A percentile compares a stretch with the other conserved stretches of the same genome.
Evolutionary conservation across 2,113 vertebrate species (phyloP).

Genomic region (Maccullochella peelii): DNA sequence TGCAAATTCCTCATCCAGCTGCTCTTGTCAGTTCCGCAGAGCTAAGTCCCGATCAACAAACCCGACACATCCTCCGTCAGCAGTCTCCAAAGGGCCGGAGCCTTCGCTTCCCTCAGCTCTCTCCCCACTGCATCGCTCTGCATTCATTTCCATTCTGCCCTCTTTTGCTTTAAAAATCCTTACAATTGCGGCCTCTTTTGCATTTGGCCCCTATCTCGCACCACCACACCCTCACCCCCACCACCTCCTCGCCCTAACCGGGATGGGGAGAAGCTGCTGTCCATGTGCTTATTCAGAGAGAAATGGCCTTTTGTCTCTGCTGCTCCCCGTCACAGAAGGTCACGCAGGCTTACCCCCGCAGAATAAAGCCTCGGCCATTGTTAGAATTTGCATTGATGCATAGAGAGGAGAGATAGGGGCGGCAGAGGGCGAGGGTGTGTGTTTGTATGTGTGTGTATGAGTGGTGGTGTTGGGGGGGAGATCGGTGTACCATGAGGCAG

Average conservation of each 20-base stretch:
- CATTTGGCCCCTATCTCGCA: constrained; percentile 56
- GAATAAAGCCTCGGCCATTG: constrained; percentile 83
- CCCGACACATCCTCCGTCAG: constrained; percentile 51
- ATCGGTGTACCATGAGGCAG: constrained; percentile 56
- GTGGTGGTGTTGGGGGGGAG: constrained; percentile 10
- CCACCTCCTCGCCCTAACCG: constrained; percentile 1
- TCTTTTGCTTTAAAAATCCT: constrained; percentile 65
- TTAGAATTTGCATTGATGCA: constrained; percentile 88
- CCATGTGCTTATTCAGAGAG: constrained; percentile 80
- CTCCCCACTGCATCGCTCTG: constrained; percentile 48
- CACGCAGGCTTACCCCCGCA: constrained; percentile 84
- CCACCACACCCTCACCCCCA: background rate
- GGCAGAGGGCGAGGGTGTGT: constrained; percentile 38
- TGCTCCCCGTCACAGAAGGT: constrained; percentile 83
- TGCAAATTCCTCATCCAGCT: constrained; percentile 54
- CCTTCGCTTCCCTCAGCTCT: constrained; percentile 18
- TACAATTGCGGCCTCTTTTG: constrained; percentile 64
- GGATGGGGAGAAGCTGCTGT: constrained; percentile 68
- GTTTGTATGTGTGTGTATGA: constrained; percentile 28
- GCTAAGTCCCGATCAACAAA: constrained; percentile 61
- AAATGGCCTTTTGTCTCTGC: constrained; percentile 84
- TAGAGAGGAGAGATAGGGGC: constrained; percentile 76
- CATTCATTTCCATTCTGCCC: constrained; percentile 65
- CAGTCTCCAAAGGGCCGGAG: constrained; percentile 48
- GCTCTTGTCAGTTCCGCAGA: constrained; percentile 56